Percentiles rank a stretch among this genome's conserved stretches.
phyloP scores from a whole-genome alignment of 2,113 vertebrate species.

The Alethe castanea region DNA sequence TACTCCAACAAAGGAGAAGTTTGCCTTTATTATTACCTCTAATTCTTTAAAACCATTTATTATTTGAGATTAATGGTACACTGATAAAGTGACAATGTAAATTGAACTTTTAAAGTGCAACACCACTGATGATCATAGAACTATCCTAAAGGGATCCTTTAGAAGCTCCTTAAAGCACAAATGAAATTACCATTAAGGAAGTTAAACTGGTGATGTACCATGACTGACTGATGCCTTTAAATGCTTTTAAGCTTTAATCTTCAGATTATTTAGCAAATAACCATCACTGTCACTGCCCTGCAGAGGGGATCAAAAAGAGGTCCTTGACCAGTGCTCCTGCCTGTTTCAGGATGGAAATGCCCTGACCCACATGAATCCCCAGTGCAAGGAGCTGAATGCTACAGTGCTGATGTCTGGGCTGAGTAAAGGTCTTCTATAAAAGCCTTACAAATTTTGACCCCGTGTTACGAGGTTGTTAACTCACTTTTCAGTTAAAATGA shows the following conservation, averaged over 20 bases:
- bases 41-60: neutral
- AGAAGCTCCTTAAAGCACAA: neutral
- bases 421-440: neutral
- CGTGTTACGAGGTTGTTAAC: rapidly evolving
- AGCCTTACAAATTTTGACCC: neutral
- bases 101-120: neutral
- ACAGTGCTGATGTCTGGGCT: too few relatives aligned
- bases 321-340: neutral
- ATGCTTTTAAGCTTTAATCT: neutral
- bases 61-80: neutral
- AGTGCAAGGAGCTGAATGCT: neutral
- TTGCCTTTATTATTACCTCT: neutral
- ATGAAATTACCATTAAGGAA: neutral
- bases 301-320: neutral
- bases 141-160: neutral
- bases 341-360: neutral
- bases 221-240: neutral
- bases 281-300: neutral
- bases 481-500: neutral
- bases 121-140: neutral
- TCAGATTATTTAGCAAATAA: neutral
- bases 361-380: neutral
- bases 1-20: neutral
- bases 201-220: neutral
- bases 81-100: neutral